phyloP scores from a whole-genome alignment of 2,797 vertebrate species.

The Epinephelus awoara region DNA sequence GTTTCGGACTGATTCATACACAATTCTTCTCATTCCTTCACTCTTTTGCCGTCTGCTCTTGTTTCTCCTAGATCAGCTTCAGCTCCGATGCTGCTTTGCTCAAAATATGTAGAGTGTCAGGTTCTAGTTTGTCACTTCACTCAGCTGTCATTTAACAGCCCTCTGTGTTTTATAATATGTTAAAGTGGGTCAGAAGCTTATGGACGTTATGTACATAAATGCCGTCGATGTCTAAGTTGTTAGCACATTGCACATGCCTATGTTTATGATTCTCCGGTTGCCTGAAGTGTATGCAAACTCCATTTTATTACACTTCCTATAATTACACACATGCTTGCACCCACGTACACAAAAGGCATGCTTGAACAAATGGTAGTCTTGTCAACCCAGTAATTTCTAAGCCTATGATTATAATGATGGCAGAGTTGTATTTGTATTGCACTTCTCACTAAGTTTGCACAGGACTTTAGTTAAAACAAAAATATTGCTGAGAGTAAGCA shows the following conservation, averaged over 20 bases:
- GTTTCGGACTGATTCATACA: constrained; percentile 1
- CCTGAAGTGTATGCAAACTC: constrained; percentile 2
- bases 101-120: constrained; percentile 53
- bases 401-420: constrained; percentile 44
- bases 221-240: constrained; percentile 12
- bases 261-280: background rate
- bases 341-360: constrained; percentile 15
- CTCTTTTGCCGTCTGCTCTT: background rate
- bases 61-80: constrained; percentile 21
- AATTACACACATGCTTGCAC: constrained; percentile 7
- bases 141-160: constrained; percentile 33
- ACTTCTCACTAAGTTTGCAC: constrained; percentile 9
- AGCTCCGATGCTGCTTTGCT: constrained; percentile 10
- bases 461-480: constrained; percentile 12
- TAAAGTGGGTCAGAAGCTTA: constrained; percentile 36
- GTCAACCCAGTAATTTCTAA: constrained; percentile 33
- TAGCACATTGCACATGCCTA: background rate
- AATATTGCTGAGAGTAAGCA: constrained; percentile 2
- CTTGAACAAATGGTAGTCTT: constrained; percentile 30
- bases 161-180: constrained; percentile 17
- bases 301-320: constrained; percentile 1
- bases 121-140: constrained; percentile 28
- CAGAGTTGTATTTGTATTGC: constrained; percentile 9
- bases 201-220: constrained; percentile 10
- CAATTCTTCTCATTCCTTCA: constrained; percentile 53